phyloP scores from a whole-genome alignment of 2,113 vertebrate species.

The Hiodon tergisus region DNA sequence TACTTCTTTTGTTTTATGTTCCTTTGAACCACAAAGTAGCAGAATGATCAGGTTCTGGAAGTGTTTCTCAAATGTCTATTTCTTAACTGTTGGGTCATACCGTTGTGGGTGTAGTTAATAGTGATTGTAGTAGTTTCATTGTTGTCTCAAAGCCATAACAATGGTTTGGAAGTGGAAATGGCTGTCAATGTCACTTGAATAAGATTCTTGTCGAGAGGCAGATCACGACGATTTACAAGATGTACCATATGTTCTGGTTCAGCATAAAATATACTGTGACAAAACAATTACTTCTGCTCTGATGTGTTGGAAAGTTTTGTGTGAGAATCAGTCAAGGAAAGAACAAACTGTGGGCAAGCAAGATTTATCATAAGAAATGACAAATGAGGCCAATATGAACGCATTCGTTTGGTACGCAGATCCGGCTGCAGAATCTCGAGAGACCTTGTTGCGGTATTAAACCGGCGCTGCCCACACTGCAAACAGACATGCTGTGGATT shows the following conservation, averaged over 20 bases:
- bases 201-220: background rate
- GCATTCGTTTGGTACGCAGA: background rate
- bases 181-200: background rate
- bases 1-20: too few species aligned
- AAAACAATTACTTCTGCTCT: background rate
- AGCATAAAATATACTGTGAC: background rate
- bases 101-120: too few species aligned
- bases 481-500: too few species aligned
- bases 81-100: too few species aligned
- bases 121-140: too few species aligned
- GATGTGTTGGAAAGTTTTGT: background rate
- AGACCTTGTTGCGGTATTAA: too few species aligned
- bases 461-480: too few species aligned
- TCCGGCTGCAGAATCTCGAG: too few species aligned
- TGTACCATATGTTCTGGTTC: background rate
- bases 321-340: background rate
- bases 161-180: background rate
- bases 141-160: background rate
- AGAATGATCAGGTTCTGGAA: too few species aligned
- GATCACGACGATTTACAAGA: background rate
- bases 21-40: too few species aligned
- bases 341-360: background rate
- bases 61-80: too few species aligned
- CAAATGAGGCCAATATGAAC: background rate
- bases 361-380: background rate